Evolutionary conservation across 2,113 vertebrate species (phyloP).

Genomic region (Lota lota): DNA sequence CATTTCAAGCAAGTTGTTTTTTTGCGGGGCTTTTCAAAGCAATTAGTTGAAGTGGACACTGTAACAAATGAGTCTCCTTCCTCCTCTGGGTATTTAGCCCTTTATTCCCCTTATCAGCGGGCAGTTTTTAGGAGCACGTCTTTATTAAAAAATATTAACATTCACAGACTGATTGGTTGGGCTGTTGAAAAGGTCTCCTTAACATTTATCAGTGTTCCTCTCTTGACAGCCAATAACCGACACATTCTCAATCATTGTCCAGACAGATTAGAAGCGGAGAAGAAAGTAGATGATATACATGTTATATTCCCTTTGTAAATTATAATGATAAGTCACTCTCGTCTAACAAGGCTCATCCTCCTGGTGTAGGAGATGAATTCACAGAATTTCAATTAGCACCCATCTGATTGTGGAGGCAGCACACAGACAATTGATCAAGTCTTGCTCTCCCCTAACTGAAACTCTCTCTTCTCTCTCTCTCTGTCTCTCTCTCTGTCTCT

Average conservation of each 20-base stretch:
- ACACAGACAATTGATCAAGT: constrained; percentile 68
- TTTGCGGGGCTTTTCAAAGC: neutral
- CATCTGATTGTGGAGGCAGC: constrained; percentile 69
- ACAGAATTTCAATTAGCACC: constrained; percentile 65
- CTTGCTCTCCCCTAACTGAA: constrained; percentile 21
- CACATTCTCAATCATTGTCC: constrained; percentile 88
- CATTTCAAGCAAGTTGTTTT: neutral
- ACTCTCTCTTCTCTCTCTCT: constrained; percentile 1
- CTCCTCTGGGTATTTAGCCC: constrained; percentile 3
- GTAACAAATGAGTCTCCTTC: constrained; percentile 16
- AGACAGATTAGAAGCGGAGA: constrained; percentile 27
- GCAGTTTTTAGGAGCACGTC: constrained; percentile 85
- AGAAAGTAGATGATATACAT: constrained; percentile 29
- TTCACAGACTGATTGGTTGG: constrained; percentile 91
- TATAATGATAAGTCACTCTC: constrained; percentile 34
- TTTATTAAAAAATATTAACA: constrained; percentile 96
- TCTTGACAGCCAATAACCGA: constrained; percentile 74
- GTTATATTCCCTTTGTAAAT: constrained; percentile 32
- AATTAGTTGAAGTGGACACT: neutral
- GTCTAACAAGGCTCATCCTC: constrained; percentile 44
- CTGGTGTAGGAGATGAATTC: constrained; percentile 43
- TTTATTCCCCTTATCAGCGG: constrained; percentile 76
- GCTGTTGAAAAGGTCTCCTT: constrained; percentile 95
- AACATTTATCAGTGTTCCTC: constrained; percentile 86
- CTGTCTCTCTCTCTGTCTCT: constrained; percentile 1